These are phyloP conservation scores for Bactericera cockerelli DNA, from an alignment of 1,140 invertebrate species.

Conservation along the genomic window DNA sequence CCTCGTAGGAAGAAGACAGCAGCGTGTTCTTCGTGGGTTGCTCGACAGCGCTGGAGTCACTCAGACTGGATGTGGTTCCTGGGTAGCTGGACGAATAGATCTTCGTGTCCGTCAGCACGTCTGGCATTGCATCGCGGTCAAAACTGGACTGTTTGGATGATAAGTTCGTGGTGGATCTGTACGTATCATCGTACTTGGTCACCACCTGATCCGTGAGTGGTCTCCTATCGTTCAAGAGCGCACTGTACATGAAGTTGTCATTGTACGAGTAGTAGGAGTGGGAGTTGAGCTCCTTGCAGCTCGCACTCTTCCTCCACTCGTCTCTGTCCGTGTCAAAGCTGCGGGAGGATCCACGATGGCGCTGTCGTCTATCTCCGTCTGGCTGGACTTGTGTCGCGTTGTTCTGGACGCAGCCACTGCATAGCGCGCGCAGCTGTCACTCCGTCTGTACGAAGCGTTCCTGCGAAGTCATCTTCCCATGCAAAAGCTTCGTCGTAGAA, in stretches of 20 bases:
- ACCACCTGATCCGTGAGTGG: constrained; percentile 32
- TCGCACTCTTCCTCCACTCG: constrained; percentile 53
- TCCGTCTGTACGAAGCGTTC: too few species aligned
- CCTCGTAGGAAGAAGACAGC: constrained; percentile 22
- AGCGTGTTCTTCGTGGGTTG: constrained; percentile 25
- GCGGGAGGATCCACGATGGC: too few species aligned
- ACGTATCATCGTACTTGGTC: constrained; percentile 50
- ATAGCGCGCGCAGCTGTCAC: neutral
- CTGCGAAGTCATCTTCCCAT: too few species aligned
- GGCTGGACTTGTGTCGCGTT: constrained; percentile 17
- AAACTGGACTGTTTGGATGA: constrained; percentile 15
- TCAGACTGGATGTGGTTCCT: constrained; percentile 45
- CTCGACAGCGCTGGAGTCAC: constrained; percentile 38
- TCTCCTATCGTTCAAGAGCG: constrained; percentile 10
- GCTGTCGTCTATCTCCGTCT: constrained; percentile 22
- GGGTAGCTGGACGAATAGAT: constrained; percentile 73
- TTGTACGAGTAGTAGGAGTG: constrained; percentile 1
- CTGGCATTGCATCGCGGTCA: constrained; percentile 18
- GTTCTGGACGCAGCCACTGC: neutral
- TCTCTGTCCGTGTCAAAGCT: neutral
- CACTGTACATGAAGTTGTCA: constrained; percentile 12
- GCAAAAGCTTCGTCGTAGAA: too few species aligned
- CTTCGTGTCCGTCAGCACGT: constrained; percentile 31
- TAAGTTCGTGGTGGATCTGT: constrained; percentile 24
- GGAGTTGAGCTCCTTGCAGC: constrained; percentile 34